Conservation (phyloP, 2,797 vertebrate species). For the Rachycentron canadum region DNA sequence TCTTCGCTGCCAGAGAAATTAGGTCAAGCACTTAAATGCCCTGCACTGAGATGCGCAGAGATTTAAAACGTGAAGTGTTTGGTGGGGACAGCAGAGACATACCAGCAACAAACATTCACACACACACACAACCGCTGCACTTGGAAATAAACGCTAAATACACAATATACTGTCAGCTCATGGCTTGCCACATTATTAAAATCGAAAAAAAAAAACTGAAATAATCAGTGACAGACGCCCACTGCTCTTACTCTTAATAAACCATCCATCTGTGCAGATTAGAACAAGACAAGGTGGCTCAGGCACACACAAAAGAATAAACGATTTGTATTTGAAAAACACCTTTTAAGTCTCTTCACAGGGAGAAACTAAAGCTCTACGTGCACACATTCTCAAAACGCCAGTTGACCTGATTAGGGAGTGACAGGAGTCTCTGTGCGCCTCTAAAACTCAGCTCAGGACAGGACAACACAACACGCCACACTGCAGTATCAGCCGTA, state of each 20-base stretch:
- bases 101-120: slow-evolving; percentile 41
- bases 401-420: slow-evolving; percentile 66
- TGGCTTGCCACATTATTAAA: slow-evolving; percentile 53
- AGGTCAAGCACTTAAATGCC: slow-evolving; percentile 88
- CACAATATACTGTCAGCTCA: slow-evolving; percentile 38
- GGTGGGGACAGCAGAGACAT: slow-evolving; percentile 47
- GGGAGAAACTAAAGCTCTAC: slow-evolving; percentile 13
- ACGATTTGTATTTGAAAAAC: slow-evolving; percentile 26
- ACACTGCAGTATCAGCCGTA: slow-evolving; percentile 56
- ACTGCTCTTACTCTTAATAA: slow-evolving; percentile 52
- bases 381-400: slow-evolving; percentile 38
- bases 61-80: slow-evolving; percentile 72
- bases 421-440: slow-evolving; percentile 49
- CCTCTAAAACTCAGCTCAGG: slow-evolving; percentile 41
- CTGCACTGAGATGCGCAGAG: slow-evolving; percentile 74
- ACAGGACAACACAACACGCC: slow-evolving; percentile 43
- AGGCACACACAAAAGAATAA: slow-evolving; percentile 25
- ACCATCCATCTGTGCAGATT: slow-evolving; percentile 63
- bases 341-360: slow-evolving; percentile 19
- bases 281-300: slow-evolving; percentile 49
- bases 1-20: slow-evolving; percentile 86
- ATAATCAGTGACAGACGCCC: slow-evolving; percentile 51
- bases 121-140: slow-evolving; percentile 39
- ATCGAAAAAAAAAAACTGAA: slow-evolving; percentile 25
- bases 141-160: slow-evolving; percentile 30